A percentile compares a stretch with the other conserved stretches of the same genome.
These are phyloP conservation scores for Notospermus geniculatus DNA, from an alignment of 1,140 invertebrate genomes.

Conservation along the genomic window DNA sequence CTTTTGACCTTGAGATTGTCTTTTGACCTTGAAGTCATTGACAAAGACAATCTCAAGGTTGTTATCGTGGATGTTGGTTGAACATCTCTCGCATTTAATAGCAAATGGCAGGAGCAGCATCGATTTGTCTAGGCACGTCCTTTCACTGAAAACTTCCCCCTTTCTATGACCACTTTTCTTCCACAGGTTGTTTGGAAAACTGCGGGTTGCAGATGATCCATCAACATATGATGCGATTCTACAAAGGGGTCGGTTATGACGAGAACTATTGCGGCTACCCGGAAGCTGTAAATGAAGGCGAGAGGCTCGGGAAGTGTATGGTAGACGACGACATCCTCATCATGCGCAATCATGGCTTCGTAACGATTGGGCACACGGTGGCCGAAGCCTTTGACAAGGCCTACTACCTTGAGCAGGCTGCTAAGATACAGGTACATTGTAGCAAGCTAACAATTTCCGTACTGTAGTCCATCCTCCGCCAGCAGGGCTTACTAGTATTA, in stretches of 20 bases:
- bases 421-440: constrained; percentile 8
- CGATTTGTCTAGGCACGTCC: too few species aligned
- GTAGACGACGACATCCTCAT: not conserved
- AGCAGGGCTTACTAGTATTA: too few species aligned
- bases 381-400: constrained; percentile 6
- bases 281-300: not conserved
- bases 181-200: constrained; percentile 6
- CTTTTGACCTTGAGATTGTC: too few species aligned
- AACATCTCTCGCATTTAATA: too few species aligned
- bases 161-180: too few species aligned
- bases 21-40: too few species aligned
- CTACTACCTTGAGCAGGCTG: constrained; percentile 6
- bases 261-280: not conserved
- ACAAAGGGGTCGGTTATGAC: constrained; percentile 5
- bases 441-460: too few species aligned
- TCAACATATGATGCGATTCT: constrained; percentile 3
- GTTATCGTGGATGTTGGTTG: too few species aligned
- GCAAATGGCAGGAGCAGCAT: too few species aligned
- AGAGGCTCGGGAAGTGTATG: not conserved
- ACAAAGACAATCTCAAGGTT: too few species aligned
- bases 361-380: constrained; percentile 5
- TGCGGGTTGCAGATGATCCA: not conserved
- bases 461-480: too few species aligned
- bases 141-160: too few species aligned
- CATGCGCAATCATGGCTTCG: constrained; percentile 6